These are phyloP conservation scores for Hyles euphorbiae DNA, from an alignment of 1,140 invertebrate genomes.

Conservation along the genomic window DNA sequence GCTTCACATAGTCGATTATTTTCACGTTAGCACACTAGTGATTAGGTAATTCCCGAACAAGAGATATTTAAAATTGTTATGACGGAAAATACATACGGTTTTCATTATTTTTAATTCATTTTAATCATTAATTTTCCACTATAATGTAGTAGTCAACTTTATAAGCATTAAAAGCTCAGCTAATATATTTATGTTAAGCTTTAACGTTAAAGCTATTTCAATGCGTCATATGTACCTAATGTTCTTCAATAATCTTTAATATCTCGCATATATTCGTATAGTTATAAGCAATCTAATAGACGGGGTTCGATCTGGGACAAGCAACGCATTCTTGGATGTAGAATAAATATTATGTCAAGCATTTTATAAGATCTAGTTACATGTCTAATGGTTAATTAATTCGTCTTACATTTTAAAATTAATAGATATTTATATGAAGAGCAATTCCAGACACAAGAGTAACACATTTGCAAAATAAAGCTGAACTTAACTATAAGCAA, in stretches of 20 bases:
- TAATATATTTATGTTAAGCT: constrained; percentile 4
- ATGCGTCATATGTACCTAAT: too few species aligned
- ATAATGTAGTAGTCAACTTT: not conserved
- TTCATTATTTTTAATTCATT: too few species aligned
- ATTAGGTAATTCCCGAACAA: not conserved
- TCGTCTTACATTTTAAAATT: constrained; percentile 2
- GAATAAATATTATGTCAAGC: constrained; percentile 5
- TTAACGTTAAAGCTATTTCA: not conserved
- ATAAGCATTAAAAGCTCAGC: constrained; percentile 8
- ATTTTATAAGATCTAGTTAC: constrained; percentile 8
- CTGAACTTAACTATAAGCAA: constrained; percentile 6
- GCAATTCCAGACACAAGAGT: constrained; percentile 9
- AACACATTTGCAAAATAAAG: constrained; percentile 11
- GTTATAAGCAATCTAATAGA: not conserved
- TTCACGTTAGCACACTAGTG: not conserved
- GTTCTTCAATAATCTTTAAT: too few species aligned
- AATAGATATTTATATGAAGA: constrained; percentile 8
- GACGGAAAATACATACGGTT: too few species aligned
- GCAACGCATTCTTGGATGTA: constrained; percentile 10
- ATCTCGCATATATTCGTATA: constrained; percentile 1
- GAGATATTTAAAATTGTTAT: too few species aligned
- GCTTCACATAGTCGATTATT: too few species aligned
- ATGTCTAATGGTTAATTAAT: not conserved
- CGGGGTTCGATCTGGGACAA: not conserved
- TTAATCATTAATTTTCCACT: too few species aligned